Evolutionary conservation across 2,113 vertebrate genomes (phyloP), one percentile per base, ranked within the genome.

Genomic region (Mustelus asterias): DNA sequence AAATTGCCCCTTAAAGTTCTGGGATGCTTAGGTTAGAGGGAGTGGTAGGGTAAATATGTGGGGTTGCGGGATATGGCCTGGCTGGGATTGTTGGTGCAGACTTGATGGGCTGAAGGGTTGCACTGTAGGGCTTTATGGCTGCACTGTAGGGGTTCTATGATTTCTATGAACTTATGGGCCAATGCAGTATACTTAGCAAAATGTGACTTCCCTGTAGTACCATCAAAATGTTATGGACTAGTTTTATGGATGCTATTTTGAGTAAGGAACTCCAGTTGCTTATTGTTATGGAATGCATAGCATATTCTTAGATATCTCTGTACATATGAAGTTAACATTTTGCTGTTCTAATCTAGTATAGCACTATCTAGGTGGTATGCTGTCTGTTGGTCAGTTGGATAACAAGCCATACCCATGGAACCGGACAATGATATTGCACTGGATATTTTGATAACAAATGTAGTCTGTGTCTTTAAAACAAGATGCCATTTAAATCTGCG

Each of bases 401-500:
- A 97, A 97, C 96, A 97, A 97, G 96, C 97, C 97, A 98, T 97
- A 98, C 98, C 97, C 98, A 99, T 99, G 99, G 99, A 99, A 98
- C 98, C 99, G 76, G 98, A 98, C 97, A 99, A 98, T 97, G 99
- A 99, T 97, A 98, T 99, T 97, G 98, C 99, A 97, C 97, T 99
- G 97, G 99, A 99, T 98, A 99, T 99, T 97, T 98, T 99, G 97
- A 97, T 99, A 97, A 99, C 99, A 97, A 99, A 99, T 48, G 99
- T 99, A 97, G 99, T 99, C 97, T 99, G 99, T 96, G 99, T 99
- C 96, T 99, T 99, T 98, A 98, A 98, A 98, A 99, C 98, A 97
- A 98, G 99, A 98, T 99, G 99, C 96, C 99, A 99, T 98, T 98
- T 99, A 97, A 99, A 99, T 97, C 97, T 99, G 96, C 98, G 99